Evolutionary conservation across 2,113 vertebrate species (phyloP), one percentile per base, ranked within the genome.

Genomic region (Erinaceus europaeus): DNA sequence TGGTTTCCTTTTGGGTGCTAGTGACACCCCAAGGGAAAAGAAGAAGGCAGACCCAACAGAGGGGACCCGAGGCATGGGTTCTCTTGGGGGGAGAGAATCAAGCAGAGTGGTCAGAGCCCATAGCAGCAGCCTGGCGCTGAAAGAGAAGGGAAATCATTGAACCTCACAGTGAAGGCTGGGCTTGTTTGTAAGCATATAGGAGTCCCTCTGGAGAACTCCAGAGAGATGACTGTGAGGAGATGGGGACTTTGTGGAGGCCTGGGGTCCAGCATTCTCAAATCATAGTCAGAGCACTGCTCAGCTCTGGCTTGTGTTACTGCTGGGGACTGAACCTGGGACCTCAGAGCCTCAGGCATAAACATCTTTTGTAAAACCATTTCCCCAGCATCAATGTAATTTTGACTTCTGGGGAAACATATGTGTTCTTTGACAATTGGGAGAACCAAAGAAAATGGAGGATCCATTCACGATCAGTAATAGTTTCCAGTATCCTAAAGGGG

Each of bases 391-490:
- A n/a, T n/a, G 55, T 57, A 1, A 10, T 18, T 50, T 50, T 3
- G 6, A 23, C 29, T 79, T 89, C 52, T 77, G 68, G 86, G 21
- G 40, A 89, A 84, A 62, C 64, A 69, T 15, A 21, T 72, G 55
- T 90, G 48, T 92, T 78, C 84, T 80, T 73, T 57, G 78, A 82
- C 68, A 55, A 17, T 10, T 29, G n/a, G 76, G 36, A 85, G 21
- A 90, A 78, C 9, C 76, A 53, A 46, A 81, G 74, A 90, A 89
- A 89, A 25, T 23, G 55, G 36, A 91, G 64, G 69, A 84, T 50
- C 64, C 71, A 72, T 61, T 34, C 65, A 50, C 72, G 79, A 86
- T 86, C 55, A 87, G n/a, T 61, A 34, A 74, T 57, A 42, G 27
- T 77, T 88, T 90, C 40, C 25, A 67, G 12, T 65, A 62, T 46